Percentiles rank a stretch among this genome's conserved stretches.
Evolutionary conservation across 1,140 invertebrate species (phyloP).

Genomic region (Drosophila ambigua): DNA sequence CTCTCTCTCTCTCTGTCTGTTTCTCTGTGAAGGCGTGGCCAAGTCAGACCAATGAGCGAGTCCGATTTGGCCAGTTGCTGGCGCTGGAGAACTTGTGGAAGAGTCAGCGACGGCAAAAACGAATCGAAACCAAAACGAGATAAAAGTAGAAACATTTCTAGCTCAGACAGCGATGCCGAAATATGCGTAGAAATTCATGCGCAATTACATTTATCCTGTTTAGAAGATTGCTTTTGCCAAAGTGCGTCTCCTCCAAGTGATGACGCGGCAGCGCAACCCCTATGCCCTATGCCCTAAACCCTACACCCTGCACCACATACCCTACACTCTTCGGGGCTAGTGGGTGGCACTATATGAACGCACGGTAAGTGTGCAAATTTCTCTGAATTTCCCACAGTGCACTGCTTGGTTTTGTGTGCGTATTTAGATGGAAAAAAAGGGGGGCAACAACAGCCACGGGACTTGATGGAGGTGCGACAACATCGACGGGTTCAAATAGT

Average conservation of each 20-base stretch:
- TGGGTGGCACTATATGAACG: not conserved
- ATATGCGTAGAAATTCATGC: constrained; percentile 84
- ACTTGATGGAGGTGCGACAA: constrained; percentile 7
- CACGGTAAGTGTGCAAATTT: constrained; percentile 26
- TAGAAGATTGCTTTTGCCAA: constrained; percentile 81
- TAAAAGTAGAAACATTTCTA: constrained; percentile 61
- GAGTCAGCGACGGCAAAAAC: constrained; percentile 49
- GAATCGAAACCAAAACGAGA: constrained; percentile 15
- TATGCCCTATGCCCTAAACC: constrained; percentile 6
- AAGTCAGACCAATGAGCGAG: constrained; percentile 50
- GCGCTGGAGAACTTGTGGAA: constrained; percentile 30
- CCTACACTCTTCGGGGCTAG: too few species aligned
- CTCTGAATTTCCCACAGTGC: constrained; percentile 70
- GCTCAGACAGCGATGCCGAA: constrained; percentile 59
- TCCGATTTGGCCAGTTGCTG: constrained; percentile 22
- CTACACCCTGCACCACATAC: not conserved
- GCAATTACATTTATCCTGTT: constrained; percentile 84
- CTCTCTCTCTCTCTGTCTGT: constrained; percentile 10
- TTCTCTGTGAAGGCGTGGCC: constrained; percentile 57
- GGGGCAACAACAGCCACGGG: not conserved
- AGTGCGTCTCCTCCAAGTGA: constrained; percentile 79
- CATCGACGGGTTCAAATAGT: constrained; percentile 56
- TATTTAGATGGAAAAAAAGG: constrained; percentile 30
- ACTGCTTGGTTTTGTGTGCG: constrained; percentile 75
- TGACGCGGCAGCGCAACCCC: constrained; percentile 49